Percentiles rank a stretch among this genome's conserved stretches.
phyloP scores from a whole-genome alignment of 1,140 invertebrate species.

The Drosophila biarmipes region DNA sequence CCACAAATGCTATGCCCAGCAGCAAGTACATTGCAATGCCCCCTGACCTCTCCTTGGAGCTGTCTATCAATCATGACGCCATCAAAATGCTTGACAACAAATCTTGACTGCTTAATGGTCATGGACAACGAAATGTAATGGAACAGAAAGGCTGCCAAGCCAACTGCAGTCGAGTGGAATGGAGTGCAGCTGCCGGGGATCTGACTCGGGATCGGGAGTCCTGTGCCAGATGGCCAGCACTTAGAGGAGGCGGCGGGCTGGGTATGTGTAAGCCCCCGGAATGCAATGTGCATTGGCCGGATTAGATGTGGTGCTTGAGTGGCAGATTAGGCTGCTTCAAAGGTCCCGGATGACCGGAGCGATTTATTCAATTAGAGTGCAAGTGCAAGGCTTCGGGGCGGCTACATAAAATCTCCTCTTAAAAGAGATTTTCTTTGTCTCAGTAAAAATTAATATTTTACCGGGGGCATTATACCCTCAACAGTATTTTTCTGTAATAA shows the following conservation, averaged over 20 bases:
- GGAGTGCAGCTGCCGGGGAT: slow-evolving; percentile 5
- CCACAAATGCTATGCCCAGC: slow-evolving; percentile 45
- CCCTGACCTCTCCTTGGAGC: neutral
- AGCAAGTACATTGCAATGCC: slow-evolving; percentile 10
- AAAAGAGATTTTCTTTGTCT: neutral
- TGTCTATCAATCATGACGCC: slow-evolving; percentile 63
- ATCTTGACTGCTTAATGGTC: slow-evolving; percentile 73
- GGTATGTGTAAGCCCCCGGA: neutral
- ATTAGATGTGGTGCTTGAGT: slow-evolving; percentile 18
- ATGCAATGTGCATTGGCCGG: slow-evolving; percentile 19
- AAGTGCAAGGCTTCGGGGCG: slow-evolving; percentile 5
- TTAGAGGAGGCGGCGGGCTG: neutral
- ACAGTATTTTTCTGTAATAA: too few species aligned
- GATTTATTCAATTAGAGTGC: slow-evolving; percentile 15
- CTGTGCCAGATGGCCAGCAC: slow-evolving; percentile 5
- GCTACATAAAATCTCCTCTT: neutral
- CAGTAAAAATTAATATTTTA: too few species aligned
- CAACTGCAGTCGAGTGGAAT: slow-evolving; percentile 32
- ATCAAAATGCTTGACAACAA: slow-evolving; percentile 74
- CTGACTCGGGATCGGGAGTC: neutral
- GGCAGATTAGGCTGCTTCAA: slow-evolving; percentile 24
- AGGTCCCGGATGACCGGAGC: neutral
- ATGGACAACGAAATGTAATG: slow-evolving; percentile 26
- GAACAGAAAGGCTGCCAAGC: slow-evolving; percentile 10
- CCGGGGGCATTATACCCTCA: too few species aligned